These are phyloP conservation scores for Synodontis membranacea DNA, from an alignment of 2,113 vertebrate genomes.

Conservation along the genomic window DNA sequence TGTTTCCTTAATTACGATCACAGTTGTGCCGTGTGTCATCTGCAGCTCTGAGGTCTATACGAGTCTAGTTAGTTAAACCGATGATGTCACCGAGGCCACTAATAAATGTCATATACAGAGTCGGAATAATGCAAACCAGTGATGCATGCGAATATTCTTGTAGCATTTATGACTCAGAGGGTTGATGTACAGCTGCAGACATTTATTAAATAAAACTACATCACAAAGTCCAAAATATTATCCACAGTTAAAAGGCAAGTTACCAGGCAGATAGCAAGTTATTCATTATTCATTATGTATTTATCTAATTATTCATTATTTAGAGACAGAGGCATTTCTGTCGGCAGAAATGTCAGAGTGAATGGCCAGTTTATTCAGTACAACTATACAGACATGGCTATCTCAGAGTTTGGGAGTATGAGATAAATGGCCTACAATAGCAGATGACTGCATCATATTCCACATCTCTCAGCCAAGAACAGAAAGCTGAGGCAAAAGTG, in stretches of 20 bases:
- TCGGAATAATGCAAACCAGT: not conserved
- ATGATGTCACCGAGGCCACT: slow-evolving; percentile 5
- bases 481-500: not conserved
- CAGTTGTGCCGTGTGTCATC: slow-evolving; percentile 3
- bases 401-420: too few species aligned
- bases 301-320: too few species aligned
- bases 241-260: not conserved
- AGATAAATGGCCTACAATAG: not conserved
- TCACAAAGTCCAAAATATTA: not conserved
- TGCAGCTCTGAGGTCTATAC: slow-evolving; percentile 5
- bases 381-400: too few species aligned
- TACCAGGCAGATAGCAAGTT: not conserved
- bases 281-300: not conserved
- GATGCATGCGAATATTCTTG: not conserved
- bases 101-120: not conserved
- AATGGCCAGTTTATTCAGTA: not conserved
- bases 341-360: not conserved
- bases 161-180: not conserved
- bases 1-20: slow-evolving; percentile 19
- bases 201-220: not conserved
- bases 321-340: too few species aligned
- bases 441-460: not conserved
- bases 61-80: slow-evolving; percentile 17
- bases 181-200: not conserved
- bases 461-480: not conserved